Evolutionary conservation across 2,888 invertebrate species (phyloP).

Genomic region (Drosophila anomalata): DNA sequence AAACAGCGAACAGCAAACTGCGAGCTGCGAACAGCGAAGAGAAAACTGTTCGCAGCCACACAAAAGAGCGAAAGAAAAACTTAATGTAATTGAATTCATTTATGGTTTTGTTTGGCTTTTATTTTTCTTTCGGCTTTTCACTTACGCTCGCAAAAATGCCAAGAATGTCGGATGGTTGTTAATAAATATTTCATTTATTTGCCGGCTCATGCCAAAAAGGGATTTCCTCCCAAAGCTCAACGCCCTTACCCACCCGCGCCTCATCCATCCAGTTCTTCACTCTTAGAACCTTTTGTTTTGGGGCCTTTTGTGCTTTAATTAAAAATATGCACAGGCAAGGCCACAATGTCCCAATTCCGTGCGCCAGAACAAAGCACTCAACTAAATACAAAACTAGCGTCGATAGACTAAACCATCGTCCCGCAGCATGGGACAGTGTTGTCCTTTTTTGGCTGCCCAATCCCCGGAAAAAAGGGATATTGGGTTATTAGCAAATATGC

Average conservation of each 20-base stretch:
- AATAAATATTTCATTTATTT: constrained; percentile 78
- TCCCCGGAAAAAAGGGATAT: constrained; percentile 59
- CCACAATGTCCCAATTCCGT: constrained; percentile 52
- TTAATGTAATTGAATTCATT: constrained; percentile 79
- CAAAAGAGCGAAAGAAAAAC: constrained; percentile 53
- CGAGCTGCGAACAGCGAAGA: not conserved
- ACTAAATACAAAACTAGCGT: constrained; percentile 65
- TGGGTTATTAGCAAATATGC: constrained; percentile 77
- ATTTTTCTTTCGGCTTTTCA: constrained; percentile 52
- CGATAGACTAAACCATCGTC: constrained; percentile 43
- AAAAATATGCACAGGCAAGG: constrained; percentile 66
- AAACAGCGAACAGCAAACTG: constrained; percentile 6
- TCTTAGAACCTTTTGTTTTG: constrained; percentile 58
- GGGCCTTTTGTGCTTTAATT: constrained; percentile 68
- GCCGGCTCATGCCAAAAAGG: constrained; percentile 51
- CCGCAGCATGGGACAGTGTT: constrained; percentile 13
- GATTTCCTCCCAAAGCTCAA: constrained; percentile 21
- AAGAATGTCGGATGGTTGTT: constrained; percentile 70
- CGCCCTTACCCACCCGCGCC: not conserved
- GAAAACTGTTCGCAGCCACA: constrained; percentile 30
- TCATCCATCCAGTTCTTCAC: constrained; percentile 2
- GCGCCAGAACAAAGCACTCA: constrained; percentile 67
- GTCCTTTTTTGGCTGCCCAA: constrained; percentile 57
- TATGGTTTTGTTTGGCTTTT: constrained; percentile 76
- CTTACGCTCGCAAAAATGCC: constrained; percentile 65